Conservation (phyloP, 30 jellyfish, hydroid and myxozoan genomes). For the Hydra vulgaris region DNA sequence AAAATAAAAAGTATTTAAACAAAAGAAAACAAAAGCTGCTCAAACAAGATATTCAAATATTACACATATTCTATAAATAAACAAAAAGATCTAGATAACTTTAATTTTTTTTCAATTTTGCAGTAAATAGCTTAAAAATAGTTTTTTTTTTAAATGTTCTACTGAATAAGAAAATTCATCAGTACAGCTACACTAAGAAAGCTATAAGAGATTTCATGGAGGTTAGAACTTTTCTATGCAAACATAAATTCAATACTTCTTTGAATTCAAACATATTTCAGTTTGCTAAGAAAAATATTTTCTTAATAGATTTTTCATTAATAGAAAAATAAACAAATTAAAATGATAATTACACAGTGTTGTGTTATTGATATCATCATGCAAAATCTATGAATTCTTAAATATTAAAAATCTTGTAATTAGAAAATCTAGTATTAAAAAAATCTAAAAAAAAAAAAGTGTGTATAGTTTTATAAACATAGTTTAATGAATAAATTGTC, state of each 20-base stretch:
- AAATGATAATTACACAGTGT: not conserved
- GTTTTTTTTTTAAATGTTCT: not conserved
- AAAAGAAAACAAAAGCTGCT: not conserved
- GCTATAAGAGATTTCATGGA: not conserved
- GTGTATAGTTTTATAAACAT: too few species aligned
- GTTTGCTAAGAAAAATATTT: not conserved
- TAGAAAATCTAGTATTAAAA: too few species aligned
- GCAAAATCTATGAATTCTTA: not conserved
- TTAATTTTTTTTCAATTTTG: too few species aligned
- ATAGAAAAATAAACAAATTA: not conserved
- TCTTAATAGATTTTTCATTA: not conserved
- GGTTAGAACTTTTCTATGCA: not conserved
- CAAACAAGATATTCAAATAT: not conserved
- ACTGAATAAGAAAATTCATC: not conserved
- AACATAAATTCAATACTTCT: not conserved
- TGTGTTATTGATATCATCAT: not conserved
- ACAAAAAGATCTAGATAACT: not conserved
- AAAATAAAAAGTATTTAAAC: too few species aligned
- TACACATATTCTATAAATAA: not conserved
- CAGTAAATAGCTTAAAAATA: too few species aligned
- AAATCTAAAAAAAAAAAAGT: too few species aligned
- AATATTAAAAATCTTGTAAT: too few species aligned
- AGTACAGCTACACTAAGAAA: not conserved
- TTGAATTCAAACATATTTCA: not conserved
- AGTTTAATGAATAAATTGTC: too few species aligned